Percentiles rank a stretch among this genome's conserved stretches.
Evolutionary conservation across 2,113 vertebrate genomes (phyloP).

Genomic region (Cnemophilus loriae): DNA sequence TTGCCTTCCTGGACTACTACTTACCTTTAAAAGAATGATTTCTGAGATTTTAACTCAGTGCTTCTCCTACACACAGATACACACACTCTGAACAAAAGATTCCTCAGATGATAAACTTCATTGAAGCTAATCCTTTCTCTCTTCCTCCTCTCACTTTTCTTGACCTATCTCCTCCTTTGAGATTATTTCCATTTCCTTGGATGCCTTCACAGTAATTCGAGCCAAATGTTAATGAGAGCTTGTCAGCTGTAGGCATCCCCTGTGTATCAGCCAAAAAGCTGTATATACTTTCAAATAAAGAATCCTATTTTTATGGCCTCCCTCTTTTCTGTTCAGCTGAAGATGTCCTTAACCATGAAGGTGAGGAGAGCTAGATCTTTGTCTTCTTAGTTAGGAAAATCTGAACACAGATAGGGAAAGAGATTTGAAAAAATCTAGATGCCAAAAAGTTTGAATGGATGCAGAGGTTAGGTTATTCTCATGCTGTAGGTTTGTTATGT

Average conservation of each 20-base stretch:
- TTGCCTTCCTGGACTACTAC: neutral
- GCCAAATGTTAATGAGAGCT: neutral
- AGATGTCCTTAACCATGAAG: neutral
- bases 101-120: neutral
- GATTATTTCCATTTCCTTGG: conserved; percentile 33
- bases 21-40: neutral
- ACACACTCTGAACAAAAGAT: neutral
- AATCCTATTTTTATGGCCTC: neutral
- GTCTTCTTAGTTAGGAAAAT: neutral
- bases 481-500: neutral
- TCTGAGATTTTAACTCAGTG: neutral
- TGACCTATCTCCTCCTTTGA: neutral
- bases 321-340: neutral
- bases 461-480: neutral
- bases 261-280: neutral
- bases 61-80: neutral
- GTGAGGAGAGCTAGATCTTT: neutral
- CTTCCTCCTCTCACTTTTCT: neutral
- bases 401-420: neutral
- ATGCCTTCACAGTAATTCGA: conserved; percentile 1
- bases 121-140: neutral
- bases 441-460: neutral
- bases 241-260: neutral
- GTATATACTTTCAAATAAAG: neutral
- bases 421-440: neutral